Base-by-base conservation (phyloP, 2,888 invertebrate species). In the Cerceris rybyensis region DNA sequence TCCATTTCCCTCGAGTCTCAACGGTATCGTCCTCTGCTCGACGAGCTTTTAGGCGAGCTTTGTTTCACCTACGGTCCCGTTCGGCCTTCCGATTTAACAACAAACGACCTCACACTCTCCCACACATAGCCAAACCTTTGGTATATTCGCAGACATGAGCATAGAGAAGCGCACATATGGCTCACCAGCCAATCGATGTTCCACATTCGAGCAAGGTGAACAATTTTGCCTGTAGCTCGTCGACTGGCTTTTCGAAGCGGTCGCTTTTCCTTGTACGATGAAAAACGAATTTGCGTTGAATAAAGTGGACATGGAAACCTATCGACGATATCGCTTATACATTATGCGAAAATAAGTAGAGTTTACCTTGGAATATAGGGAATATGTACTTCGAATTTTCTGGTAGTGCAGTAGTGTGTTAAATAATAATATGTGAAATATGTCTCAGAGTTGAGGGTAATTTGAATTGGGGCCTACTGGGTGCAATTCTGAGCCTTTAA, bases 101-200 rank as follows among this genome's bases (percentile, higher is more conserved):
- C 76, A 74, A 82, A 84, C 80, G 75, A 65, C 69, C 79, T 77
- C 80, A 64, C 64, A 70, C 71, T 28, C 28, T 28, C 28, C 2
- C 28, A 28, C 28, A 28, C 28, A 28, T 28, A 4, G 2, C 28
- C 28, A 28, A 28, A 28, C 28, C 28, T 28, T 28, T 28, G 28
- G 2, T 28, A 4, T 28, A 28, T 4, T 28, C 28, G 28, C 28
- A 28, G 28, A 28, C 28, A 28, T 28, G 28, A 28, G 28, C 2
- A 28, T 28, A 28, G 28, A 28, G 28, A 28, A 28, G 28, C 28
- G 28, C 28, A 28, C 28, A 28, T 28, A 79, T 59, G 75, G 75
- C 70, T 82, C 78, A 61, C 69, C 76, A 65, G 75, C 72, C 81
- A 84, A 84, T 84, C 84, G 83, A 85, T 84, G 82, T 70, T 81